Evolutionary conservation across 2,888 invertebrate genomes (phyloP), one percentile per base, ranked within the genome.

Genomic region (Melanchra persicariae): DNA sequence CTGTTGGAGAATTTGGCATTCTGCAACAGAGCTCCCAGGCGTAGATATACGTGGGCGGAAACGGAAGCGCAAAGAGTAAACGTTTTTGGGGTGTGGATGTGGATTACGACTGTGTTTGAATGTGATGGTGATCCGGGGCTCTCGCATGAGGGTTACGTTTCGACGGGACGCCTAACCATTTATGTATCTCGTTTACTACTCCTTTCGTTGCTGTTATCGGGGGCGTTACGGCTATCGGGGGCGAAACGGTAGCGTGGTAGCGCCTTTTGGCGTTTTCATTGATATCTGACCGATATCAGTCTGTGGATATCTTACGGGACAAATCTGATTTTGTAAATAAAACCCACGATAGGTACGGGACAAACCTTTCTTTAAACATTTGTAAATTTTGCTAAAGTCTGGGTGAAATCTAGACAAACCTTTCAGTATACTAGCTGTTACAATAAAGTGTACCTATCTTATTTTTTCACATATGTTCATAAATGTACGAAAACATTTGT

Each of bases 71-170:
- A 9, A n/a, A 24, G 24, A n/a, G 9, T 58, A 9, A 58, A 47
- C 47, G n/a, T n/a, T 3, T 61, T 60, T 12, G 45, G n/a, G 34
- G 12, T 49, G 34, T 49, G 4, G 19, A n/a, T 30, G 45, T 30
- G 26, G 40, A 40, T 5, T 40, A 24, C 24, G 24, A 40, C 40
- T 40, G 40, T 26, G 59, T 43, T 10, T 43, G 45, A 60, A 30
- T 45, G 59, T 24, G 59, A 22, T 49, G 10, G 22, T 22, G n/a
- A 49, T 49, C 47, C 47, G 61, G 49, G 47, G 47, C 47, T 17
- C 49, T 49, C 61, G 45, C 61, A 49, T 49, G 49, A 40, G 80
- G 19, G 73, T 79, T 34, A 61, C 61, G 61, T 61, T 61, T 61
- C 0, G 61, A 61, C 49, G 61, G 61, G 61, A 49, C 34, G 49